Conservation (phyloP, 2,888 invertebrate genomes). For the Bellardia bayeri region DNA sequence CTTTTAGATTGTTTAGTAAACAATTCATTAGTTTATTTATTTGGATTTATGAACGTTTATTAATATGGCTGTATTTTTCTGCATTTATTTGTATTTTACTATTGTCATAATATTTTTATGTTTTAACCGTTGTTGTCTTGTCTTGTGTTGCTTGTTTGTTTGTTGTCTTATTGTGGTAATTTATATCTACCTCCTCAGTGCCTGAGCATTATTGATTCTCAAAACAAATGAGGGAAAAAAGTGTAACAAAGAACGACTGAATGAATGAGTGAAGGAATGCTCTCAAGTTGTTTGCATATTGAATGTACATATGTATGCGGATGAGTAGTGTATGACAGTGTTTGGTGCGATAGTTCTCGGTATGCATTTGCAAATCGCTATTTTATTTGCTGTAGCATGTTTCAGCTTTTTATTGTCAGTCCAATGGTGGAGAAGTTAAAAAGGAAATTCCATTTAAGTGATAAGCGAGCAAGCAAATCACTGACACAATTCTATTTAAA, state of each 20-base stretch:
- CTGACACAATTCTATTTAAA: not conserved
- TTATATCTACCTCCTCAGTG: conserved; percentile 30
- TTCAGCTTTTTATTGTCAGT: conserved; percentile 23
- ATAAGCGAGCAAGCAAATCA: conserved; percentile 10
- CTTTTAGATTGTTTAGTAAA: conserved; percentile 45
- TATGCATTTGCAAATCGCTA: conserved; percentile 60
- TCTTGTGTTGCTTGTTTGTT: conserved; percentile 7
- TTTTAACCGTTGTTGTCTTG: conserved; percentile 31
- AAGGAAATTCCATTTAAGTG: conserved; percentile 28
- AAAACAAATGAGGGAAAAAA: conserved; percentile 26
- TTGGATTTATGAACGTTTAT: not conserved
- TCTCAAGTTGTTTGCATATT: conserved; percentile 1
- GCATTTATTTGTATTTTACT: conserved; percentile 21
- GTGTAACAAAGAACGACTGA: not conserved
- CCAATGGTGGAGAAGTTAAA: conserved; percentile 44
- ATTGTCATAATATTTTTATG: conserved; percentile 69
- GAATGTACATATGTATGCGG: not conserved
- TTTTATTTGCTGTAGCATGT: conserved; percentile 64
- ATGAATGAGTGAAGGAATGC: conserved; percentile 20
- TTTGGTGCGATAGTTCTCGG: conserved; percentile 2
- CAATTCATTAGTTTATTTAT: conserved; percentile 62
- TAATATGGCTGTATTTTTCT: not conserved
- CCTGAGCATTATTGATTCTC: conserved; percentile 32
- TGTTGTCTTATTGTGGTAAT: conserved; percentile 42
- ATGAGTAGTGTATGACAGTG: not conserved